These are phyloP conservation scores for Pachydiplax longipennis DNA, from an alignment of 2,888 invertebrate genomes.

Conservation along the genomic window DNA sequence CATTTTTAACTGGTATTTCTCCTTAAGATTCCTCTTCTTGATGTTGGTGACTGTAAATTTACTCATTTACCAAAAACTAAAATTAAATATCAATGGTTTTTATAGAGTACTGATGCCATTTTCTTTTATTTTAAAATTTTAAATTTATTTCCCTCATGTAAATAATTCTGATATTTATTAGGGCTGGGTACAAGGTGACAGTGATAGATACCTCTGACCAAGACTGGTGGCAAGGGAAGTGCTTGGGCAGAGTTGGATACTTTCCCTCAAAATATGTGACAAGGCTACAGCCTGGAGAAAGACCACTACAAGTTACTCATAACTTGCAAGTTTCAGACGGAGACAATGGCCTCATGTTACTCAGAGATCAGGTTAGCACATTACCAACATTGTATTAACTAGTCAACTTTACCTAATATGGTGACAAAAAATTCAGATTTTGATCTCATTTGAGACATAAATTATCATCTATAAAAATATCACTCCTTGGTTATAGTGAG, in stretches of 20 bases:
- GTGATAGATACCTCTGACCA: constrained; percentile 94
- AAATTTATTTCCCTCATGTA: no score
- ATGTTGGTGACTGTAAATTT: no score
- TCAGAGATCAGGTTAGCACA: constrained; percentile 80
- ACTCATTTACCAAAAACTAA: no score
- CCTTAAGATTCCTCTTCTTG: no score
- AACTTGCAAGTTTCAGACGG: constrained; percentile 88
- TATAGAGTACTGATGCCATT: no score
- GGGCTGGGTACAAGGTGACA: constrained; percentile 87
- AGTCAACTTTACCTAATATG: background rate
- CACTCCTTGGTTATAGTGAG: no score
- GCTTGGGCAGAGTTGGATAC: constrained; percentile 87
- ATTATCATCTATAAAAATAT: background rate
- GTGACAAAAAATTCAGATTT: background rate
- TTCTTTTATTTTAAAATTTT: no score
- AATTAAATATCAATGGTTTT: background rate
- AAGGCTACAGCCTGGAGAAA: constrained; percentile 87
- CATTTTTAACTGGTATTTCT: no score
- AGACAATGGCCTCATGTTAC: constrained; percentile 79
- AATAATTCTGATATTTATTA: constrained; percentile 53
- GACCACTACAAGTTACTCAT: constrained; percentile 86
- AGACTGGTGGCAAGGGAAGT: constrained; percentile 98
- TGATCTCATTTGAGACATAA: background rate
- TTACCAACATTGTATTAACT: background rate
- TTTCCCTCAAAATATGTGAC: constrained; percentile 96